Evolutionary conservation across 2,113 vertebrate genomes (phyloP).

Genomic region (Craseonycteris thonglongyai): DNA sequence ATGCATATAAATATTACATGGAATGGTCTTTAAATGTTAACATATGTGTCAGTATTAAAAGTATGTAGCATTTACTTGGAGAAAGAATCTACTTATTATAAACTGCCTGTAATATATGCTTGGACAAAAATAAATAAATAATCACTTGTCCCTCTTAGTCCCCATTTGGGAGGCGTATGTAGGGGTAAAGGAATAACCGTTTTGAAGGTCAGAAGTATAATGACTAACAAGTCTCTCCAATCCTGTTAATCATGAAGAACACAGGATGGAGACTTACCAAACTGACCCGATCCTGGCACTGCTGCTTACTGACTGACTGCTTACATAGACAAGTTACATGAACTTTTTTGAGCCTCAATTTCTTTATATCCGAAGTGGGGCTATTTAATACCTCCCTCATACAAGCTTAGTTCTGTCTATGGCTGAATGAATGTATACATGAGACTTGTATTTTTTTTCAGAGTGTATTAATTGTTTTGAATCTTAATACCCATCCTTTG

Average conservation of each 20-base stretch:
- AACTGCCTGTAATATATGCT: background rate
- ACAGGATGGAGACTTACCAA: background rate
- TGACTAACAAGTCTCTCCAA: background rate
- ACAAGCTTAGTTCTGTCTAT: background rate
- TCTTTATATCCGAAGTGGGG: background rate
- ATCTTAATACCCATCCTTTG: background rate
- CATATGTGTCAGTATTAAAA: conserved; percentile 55
- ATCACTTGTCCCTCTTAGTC: background rate
- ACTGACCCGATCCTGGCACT: background rate
- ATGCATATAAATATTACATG: conserved; percentile 48
- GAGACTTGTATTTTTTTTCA: background rate
- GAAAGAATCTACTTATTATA: conserved; percentile 12
- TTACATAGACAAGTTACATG: background rate
- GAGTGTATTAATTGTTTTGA: background rate
- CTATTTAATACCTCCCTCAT: background rate
- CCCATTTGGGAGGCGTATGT: background rate
- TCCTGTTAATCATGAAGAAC: background rate
- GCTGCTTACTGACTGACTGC: too few species aligned
- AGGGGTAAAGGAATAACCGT: background rate
- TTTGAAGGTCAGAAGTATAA: background rate
- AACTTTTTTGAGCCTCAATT: background rate
- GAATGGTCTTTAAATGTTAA: conserved; percentile 56
- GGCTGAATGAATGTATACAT: background rate
- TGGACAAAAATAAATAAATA: background rate
- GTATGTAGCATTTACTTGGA: background rate